These are phyloP conservation scores for Zaprionus vittiger DNA, from an alignment of 1,140 invertebrate species.

Conservation along the genomic window DNA sequence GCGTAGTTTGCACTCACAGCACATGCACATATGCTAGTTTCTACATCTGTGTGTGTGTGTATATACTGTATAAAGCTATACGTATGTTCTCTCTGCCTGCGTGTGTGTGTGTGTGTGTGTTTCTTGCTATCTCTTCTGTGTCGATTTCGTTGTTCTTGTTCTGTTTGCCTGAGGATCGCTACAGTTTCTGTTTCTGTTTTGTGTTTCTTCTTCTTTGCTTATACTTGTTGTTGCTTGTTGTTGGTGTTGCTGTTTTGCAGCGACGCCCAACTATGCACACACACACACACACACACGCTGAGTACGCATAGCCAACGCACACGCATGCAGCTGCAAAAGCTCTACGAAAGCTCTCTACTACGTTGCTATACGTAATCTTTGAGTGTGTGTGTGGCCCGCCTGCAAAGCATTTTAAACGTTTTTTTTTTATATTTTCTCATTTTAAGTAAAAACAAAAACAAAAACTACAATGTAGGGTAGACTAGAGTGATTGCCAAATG, in stretches of 20 bases:
- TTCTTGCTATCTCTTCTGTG: conserved; percentile 39
- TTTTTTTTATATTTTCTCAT: conserved; percentile 38
- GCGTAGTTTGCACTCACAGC: conserved; percentile 37
- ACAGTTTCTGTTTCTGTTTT: conserved; percentile 39
- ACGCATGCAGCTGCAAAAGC: conserved; percentile 56
- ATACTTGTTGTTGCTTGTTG: neutral
- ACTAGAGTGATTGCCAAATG: conserved; percentile 42
- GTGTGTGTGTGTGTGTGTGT: conserved; percentile 15
- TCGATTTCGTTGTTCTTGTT: conserved; percentile 33
- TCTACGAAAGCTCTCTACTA: conserved; percentile 42
- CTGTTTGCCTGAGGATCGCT: conserved; percentile 49
- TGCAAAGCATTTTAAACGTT: conserved; percentile 63
- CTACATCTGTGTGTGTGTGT: conserved; percentile 26
- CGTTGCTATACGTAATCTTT: conserved; percentile 16
- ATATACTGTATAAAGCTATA: conserved; percentile 36
- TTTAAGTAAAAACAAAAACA: conserved; percentile 39
- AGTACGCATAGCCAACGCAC: conserved; percentile 53
- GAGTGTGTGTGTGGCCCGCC: conserved; percentile 33
- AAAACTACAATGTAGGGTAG: conserved; percentile 44
- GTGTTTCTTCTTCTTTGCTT: conserved; percentile 1
- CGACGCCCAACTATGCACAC: conserved; percentile 62
- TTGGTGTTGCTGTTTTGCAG: conserved; percentile 48
- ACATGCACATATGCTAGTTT: conserved; percentile 9
- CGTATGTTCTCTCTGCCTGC: conserved; percentile 14
- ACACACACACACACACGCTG: conserved; percentile 14